Base-by-base conservation (phyloP, 2,888 invertebrate genomes). In the Iphiclides podalirius region DNA sequence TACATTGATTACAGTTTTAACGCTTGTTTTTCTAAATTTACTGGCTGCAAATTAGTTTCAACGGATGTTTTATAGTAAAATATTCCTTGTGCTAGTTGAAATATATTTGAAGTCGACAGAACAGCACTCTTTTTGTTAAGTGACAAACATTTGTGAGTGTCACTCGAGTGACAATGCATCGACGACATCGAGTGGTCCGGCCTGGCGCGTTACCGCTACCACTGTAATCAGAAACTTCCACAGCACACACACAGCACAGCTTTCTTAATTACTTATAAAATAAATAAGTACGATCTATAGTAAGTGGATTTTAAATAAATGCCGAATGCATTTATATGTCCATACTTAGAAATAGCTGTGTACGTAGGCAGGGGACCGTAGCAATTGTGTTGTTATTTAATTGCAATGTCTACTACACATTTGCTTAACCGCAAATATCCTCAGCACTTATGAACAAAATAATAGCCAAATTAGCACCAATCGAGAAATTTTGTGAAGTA, bases 71-170 rank as follows among this genome's bases (percentile, higher is more conserved):
- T 36, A 47, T 37, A 46, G 13, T 23, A 47, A 48, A 50, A 52
- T 47, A 47, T 52, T 39, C 44, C 41, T 50, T 54, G 34, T 41
- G 9, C 36, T n/a, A 44, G 39, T 50, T 38, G 36, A 42, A 54
- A 59, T 60, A 59, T 54, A 52, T 52, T 55, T 57, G 59, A 58
- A 62, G 58, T 55, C 52, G 52, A 56, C 58, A 60, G 57, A 55
- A 59, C 58, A 64, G 59, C 56, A 54, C 57, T 56, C 56, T 58
- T 71, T 75, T 73, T 66, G 70, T 70, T 66, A 69, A 80, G 76
- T 75, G 77, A 72, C 72, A 79, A 80, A 81, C 77, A 79, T 75
- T 76, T 76, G 74, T 70, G 75, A 79, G 78, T 74, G 75, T 79
- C 75, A 75, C 72, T 77, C 72, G 67, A 75, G 61, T 66, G 72